These are phyloP conservation scores for Tinea pellionella DNA, from an alignment of 2,888 invertebrate species.

Conservation along the genomic window DNA sequence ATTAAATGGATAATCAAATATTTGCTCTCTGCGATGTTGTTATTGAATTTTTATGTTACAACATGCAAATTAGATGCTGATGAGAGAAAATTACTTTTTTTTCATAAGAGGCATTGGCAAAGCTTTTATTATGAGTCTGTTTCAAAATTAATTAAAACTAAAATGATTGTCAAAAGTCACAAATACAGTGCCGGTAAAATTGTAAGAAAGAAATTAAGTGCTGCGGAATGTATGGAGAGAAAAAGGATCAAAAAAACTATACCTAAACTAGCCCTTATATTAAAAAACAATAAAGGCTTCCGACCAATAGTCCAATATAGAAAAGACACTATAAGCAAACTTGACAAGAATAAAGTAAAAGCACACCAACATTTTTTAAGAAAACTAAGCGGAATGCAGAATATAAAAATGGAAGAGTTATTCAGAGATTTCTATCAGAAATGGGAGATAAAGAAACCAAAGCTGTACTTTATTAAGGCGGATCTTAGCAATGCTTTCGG, in stretches of 20 bases:
- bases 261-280: constrained; percentile 47
- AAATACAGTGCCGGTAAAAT: constrained; percentile 34
- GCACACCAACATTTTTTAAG: constrained; percentile 33
- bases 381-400: constrained; percentile 22
- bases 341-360: constrained; percentile 44
- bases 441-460: constrained; percentile 47
- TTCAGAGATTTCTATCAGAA: constrained; percentile 31
- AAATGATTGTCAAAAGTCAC: constrained; percentile 36
- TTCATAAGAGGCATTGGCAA: constrained; percentile 57
- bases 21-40: constrained; percentile 45
- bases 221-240: constrained; percentile 27
- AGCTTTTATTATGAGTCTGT: constrained; percentile 51
- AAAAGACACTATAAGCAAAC: constrained; percentile 25
- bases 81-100: constrained; percentile 54
- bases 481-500: constrained; percentile 64
- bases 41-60: constrained; percentile 54
- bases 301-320: constrained; percentile 55
- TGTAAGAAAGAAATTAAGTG: constrained; percentile 28
- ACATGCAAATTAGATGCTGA: constrained; percentile 49
- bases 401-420: constrained; percentile 36
- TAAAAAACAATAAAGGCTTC: constrained; percentile 44
- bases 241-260: constrained; percentile 35
- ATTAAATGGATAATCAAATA: constrained; percentile 39
- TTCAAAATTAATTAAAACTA: constrained; percentile 35
- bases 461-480: constrained; percentile 55